Percentiles rank a stretch among this genome's conserved stretches.
Conservation (phyloP, 2,113 vertebrate genomes). For the Pongo abelii region DNA sequence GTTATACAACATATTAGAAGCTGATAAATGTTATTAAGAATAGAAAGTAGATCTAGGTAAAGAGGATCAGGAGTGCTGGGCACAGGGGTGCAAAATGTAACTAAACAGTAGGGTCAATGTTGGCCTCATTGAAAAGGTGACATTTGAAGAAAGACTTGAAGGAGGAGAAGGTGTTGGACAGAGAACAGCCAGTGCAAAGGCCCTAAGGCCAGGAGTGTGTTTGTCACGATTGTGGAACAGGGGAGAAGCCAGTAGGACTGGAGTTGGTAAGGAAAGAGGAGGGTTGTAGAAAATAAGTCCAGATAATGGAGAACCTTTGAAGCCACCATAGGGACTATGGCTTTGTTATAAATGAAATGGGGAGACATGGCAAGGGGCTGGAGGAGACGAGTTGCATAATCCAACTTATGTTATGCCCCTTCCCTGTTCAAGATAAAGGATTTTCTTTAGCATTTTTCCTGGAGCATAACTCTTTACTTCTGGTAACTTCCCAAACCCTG, state of each 20-base stretch:
- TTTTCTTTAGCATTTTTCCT: neutral
- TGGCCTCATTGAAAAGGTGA: neutral
- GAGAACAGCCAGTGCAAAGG: neutral
- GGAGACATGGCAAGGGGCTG: neutral
- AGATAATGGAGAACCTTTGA: neutral
- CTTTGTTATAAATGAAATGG: conserved; percentile 39
- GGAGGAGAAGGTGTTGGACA: neutral
- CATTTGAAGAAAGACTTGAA: conserved; percentile 33
- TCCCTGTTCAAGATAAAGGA: neutral
- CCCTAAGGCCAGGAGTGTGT: neutral
- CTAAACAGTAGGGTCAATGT: neutral
- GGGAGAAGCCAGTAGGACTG: neutral
- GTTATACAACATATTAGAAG: neutral
- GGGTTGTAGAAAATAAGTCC: neutral
- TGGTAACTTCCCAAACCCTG: neutral
- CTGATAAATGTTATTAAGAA: conserved; percentile 6
- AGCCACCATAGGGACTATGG: neutral
- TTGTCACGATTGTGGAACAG: neutral
- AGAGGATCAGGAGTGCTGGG: neutral
- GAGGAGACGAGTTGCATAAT: neutral
- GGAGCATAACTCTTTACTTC: conserved; percentile 1
- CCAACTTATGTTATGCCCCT: neutral
- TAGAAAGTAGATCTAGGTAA: conserved; percentile 4
- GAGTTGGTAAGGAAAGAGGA: neutral
- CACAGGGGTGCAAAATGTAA: neutral